phyloP scores from a whole-genome alignment of 2,888 invertebrate species.

The Ochropleura leucogaster region DNA sequence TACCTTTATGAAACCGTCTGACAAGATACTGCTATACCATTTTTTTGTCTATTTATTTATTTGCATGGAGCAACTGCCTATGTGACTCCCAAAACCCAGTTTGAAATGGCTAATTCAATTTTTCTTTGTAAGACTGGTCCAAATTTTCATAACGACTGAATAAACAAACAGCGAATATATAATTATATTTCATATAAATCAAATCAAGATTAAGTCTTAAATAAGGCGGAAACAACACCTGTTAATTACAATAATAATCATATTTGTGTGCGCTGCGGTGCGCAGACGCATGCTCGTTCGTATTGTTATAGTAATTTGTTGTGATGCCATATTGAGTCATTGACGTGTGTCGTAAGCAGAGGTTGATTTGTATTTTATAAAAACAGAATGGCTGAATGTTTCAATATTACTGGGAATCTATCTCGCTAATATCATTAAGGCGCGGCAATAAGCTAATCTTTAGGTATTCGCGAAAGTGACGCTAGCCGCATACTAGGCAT shows the following conservation, averaged over 20 bases:
- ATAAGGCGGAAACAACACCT: conserved; percentile 48
- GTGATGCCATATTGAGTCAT: conserved; percentile 42
- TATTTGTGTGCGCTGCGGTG: conserved; percentile 48
- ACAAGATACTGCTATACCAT: too few relatives aligned
- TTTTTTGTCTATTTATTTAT: too few relatives aligned
- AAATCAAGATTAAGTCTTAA: conserved; percentile 2
- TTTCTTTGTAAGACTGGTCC: too few relatives aligned
- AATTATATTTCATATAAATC: neutral
- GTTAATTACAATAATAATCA: conserved; percentile 55
- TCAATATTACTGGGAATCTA: neutral
- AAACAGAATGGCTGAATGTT: neutral
- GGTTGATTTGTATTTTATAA: neutral
- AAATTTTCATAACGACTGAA: too few relatives aligned
- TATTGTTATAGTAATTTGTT: conserved; percentile 51
- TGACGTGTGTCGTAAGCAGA: conserved; percentile 10
- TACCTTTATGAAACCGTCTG: neutral
- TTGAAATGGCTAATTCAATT: too few relatives aligned
- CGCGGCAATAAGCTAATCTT: too few relatives aligned
- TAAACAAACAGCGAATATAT: too few relatives aligned
- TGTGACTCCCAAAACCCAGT: too few relatives aligned
- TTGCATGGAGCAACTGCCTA: too few relatives aligned
- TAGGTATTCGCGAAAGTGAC: too few relatives aligned
- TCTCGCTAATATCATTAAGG: neutral
- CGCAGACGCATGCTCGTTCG: conserved; percentile 31
- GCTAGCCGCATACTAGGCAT: too few relatives aligned